These are phyloP conservation scores for Oriolus oriolus DNA, from an alignment of 2,113 vertebrate genomes.

Conservation along the genomic window DNA sequence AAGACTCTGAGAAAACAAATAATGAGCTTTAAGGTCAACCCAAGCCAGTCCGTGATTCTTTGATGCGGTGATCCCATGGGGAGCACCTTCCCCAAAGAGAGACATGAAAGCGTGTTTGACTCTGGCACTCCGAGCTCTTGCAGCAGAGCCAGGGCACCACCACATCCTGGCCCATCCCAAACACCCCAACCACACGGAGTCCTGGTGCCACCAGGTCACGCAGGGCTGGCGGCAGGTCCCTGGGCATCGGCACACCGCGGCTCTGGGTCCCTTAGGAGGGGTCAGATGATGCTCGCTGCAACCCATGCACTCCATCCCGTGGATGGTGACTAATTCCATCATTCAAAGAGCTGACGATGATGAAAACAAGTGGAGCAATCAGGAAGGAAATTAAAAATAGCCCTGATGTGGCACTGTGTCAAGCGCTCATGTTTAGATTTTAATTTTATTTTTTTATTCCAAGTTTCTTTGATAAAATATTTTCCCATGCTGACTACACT, in stretches of 20 bases:
- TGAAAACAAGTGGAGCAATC: slow-evolving; percentile 8
- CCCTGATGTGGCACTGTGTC: slow-evolving; percentile 11
- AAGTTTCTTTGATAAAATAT: slow-evolving; percentile 72
- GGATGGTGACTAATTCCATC: background rate
- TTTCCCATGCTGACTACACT: slow-evolving; percentile 73
- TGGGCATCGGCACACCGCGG: rapidly evolving
- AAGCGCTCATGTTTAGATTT: slow-evolving; percentile 48
- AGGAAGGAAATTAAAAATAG: slow-evolving; percentile 65
- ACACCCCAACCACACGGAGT: rapidly evolving
- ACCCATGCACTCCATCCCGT: background rate
- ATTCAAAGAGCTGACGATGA: background rate
- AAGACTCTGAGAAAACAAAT: background rate
- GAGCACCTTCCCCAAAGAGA: background rate
- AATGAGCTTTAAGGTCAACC: background rate
- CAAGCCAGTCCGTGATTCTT: background rate
- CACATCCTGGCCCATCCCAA: background rate
- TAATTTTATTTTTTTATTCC: slow-evolving; percentile 63
- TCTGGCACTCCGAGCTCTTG: rapidly evolving
- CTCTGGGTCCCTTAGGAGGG: background rate
- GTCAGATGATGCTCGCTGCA: background rate
- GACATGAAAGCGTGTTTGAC: rapidly evolving
- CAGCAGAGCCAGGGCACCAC: background rate
- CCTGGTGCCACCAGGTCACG: background rate
- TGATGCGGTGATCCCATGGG: rapidly evolving
- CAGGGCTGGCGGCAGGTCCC: background rate